Evolutionary conservation across 2,797 vertebrate genomes (phyloP), one percentile per base, ranked within the genome.

Genomic region (Harpagifer antarcticus): DNA sequence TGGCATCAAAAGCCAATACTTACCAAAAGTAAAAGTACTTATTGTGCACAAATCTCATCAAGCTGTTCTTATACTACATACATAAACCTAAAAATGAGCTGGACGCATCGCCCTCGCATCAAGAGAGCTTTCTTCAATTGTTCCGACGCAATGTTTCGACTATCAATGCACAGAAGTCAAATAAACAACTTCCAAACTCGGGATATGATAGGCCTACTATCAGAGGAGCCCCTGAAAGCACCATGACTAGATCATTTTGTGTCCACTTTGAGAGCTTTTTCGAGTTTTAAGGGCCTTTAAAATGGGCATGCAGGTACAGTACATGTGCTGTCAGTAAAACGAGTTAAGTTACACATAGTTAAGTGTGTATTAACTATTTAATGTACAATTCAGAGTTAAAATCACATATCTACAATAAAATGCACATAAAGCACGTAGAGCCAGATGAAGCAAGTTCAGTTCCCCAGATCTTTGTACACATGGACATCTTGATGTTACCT

Each of bases 351-450:
- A 86, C 81, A 77, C 85, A 55, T 69, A n/a, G 59, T 74, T 73
- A 82, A 82, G 79, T 89, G 81, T 90, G 81, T 84, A 85, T 86
- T 90, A 86, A 90, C 90, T 93, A 91, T 94, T 94, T 92, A 93
- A 93, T 93, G 81, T 92, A 92, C 86, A 93, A 78, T 81, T 91
- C 82, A 92, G 86, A 87, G 82, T 90, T 92, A 86, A 93, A 92
- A 93, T 92, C 92, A 92, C 90, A 91, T 92, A 93, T 93, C 90
- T 93, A 91, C 91, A 90, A 75, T 89, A 92, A 87, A 91, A 90
- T 91, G 74, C 86, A 92, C 91, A 91, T 60, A 74, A 74, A 87
- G 86, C 79, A 87, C 37, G 19, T 82, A 62, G 91, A 93, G 91
- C 89, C 92, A 94, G 91, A 91, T 93, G 91, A 94, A 92, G 72